Evolutionary conservation across 2,797 vertebrate genomes (phyloP).

Genomic region (Lophotriccus pileatus): DNA sequence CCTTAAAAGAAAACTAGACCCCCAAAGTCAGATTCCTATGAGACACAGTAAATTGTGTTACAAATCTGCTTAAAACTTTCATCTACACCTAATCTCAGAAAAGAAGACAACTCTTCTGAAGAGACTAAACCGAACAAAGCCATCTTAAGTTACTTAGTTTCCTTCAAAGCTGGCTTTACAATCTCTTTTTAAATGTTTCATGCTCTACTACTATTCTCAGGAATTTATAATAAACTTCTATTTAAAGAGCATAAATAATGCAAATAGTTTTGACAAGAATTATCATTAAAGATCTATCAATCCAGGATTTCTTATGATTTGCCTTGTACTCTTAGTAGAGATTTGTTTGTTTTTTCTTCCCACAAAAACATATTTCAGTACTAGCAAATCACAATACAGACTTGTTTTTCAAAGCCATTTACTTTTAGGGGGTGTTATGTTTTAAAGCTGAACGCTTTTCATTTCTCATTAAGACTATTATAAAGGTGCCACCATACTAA

Average conservation of each 20-base stretch:
- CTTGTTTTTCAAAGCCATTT: neutral
- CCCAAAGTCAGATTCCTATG: neutral
- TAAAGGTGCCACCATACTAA: neutral
- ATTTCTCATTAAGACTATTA: slow-evolving; percentile 24
- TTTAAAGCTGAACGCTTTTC: neutral
- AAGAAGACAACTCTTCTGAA: neutral
- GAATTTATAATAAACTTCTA: neutral
- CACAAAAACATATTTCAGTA: neutral
- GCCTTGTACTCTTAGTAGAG: neutral
- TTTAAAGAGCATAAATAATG: neutral
- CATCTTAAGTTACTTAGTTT: neutral
- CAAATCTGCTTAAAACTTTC: neutral
- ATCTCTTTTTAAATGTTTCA: neutral
- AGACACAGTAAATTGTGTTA: neutral
- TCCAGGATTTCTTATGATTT: neutral
- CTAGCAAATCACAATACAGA: neutral
- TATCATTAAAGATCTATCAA: neutral
- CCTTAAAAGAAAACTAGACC: neutral
- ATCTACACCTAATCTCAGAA: neutral
- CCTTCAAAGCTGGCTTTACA: neutral
- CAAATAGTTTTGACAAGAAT: neutral
- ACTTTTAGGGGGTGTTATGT: neutral
- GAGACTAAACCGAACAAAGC: neutral
- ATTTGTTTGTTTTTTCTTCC: neutral
- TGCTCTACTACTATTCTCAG: neutral